phyloP scores from a whole-genome alignment of 1,140 invertebrate genomes.

The Oryctes rhinoceros region DNA sequence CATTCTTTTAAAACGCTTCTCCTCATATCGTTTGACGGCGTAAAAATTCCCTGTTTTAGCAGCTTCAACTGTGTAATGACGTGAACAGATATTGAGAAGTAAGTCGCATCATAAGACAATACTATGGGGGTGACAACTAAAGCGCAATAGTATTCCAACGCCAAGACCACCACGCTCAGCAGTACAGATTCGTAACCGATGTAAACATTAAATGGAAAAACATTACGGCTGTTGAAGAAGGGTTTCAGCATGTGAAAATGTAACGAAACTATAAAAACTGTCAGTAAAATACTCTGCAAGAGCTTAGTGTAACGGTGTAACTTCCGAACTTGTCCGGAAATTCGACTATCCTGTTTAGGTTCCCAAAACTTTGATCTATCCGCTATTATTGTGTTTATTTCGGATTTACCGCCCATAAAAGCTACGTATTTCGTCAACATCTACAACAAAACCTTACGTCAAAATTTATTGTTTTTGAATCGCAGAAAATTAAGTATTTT shows the following conservation, averaged over 20 bases:
- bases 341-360: background rate
- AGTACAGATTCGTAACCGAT: background rate
- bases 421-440: background rate
- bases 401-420: background rate
- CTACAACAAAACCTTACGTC: background rate
- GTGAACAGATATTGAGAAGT: constrained; percentile 13
- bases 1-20: background rate
- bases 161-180: background rate
- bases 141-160: background rate
- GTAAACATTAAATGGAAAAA: constrained; percentile 1
- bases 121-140: background rate
- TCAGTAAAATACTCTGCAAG: background rate
- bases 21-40: background rate
- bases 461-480: too few species aligned
- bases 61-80: background rate
- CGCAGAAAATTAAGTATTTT: background rate
- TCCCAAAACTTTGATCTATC: constrained; percentile 7
- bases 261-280: background rate
- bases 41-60: background rate
- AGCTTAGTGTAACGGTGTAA: background rate
- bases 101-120: background rate
- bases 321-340: background rate
- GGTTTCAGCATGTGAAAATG: background rate
- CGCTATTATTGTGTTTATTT: background rate
- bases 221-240: background rate